Conservation (phyloP, 2,888 invertebrate species). For the Troilus luridus region DNA sequence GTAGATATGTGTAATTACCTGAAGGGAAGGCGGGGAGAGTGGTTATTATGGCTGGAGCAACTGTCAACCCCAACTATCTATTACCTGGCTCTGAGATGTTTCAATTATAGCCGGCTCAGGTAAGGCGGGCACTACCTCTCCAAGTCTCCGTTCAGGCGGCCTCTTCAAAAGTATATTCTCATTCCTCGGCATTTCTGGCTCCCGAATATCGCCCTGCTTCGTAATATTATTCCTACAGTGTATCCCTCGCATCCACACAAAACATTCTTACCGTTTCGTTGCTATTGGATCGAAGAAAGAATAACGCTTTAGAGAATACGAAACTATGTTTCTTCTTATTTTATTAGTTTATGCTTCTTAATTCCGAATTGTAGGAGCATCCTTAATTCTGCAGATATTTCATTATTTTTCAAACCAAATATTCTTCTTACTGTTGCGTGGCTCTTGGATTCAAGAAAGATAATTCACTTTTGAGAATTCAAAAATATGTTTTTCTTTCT, state of each 20-base stretch:
- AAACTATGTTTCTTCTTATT: too few species aligned
- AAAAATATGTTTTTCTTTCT: too few species aligned
- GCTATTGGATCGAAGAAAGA: too few species aligned
- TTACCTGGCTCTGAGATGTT: slow-evolving; percentile 52
- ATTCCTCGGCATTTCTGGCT: not conserved
- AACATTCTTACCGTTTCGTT: too few species aligned
- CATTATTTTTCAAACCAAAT: too few species aligned
- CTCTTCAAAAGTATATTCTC: not conserved
- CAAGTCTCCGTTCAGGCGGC: not conserved
- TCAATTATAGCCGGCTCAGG: slow-evolving; percentile 51
- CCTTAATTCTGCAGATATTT: too few species aligned
- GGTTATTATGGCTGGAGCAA: slow-evolving; percentile 43
- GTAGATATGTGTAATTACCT: slow-evolving; percentile 50
- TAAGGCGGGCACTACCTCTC: slow-evolving; percentile 15
- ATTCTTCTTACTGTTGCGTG: too few species aligned
- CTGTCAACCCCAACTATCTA: slow-evolving; percentile 55
- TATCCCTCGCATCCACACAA: not conserved
- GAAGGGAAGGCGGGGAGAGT: slow-evolving; percentile 15
- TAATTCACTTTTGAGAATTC: too few species aligned
- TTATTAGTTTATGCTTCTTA: too few species aligned
- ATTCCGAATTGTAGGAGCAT: too few species aligned
- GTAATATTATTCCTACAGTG: not conserved
- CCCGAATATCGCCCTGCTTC: not conserved
- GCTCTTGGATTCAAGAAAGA: too few species aligned
- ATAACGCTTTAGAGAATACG: too few species aligned